A percentile compares a stretch with the other conserved stretches of the same genome.
These are phyloP conservation scores for Xiphydria camelus DNA, from an alignment of 2,888 invertebrate genomes.

Conservation along the genomic window DNA sequence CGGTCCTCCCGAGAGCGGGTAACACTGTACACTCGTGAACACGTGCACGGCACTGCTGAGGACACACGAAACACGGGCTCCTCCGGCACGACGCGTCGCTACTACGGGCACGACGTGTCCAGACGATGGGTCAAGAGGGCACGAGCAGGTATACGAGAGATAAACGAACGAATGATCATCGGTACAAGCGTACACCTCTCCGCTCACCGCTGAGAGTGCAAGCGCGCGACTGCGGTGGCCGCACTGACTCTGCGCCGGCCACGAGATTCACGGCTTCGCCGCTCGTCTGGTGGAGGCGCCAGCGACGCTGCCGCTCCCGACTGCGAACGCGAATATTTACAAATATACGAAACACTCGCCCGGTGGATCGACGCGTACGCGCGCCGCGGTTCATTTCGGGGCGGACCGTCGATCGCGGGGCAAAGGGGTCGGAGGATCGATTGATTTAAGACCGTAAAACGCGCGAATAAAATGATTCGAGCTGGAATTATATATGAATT, in stretches of 20 bases:
- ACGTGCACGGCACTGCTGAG: conserved; percentile 1
- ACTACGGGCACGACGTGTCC: neutral
- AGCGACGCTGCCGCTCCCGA: conserved; percentile 28
- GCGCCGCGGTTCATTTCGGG: too few relatives aligned
- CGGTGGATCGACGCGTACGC: too few relatives aligned
- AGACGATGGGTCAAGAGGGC: conserved; percentile 1
- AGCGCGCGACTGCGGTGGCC: conserved; percentile 51
- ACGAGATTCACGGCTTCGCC: conserved; percentile 32
- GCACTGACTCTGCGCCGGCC: conserved; percentile 41
- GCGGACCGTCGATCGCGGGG: too few relatives aligned
- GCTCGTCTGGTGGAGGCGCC: conserved; percentile 35
- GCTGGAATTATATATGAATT: too few relatives aligned
- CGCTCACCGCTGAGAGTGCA: conserved; percentile 51
- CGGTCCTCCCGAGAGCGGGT: conserved; percentile 10
- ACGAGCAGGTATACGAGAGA: conserved; percentile 20
- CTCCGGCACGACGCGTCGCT: neutral
- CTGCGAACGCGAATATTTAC: too few relatives aligned
- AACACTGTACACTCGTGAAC: conserved; percentile 12
- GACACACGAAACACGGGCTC: neutral
- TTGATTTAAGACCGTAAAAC: too few relatives aligned
- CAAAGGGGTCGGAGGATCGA: too few relatives aligned
- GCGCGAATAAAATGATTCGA: too few relatives aligned
- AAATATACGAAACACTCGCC: conserved; percentile 2
- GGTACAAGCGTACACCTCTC: conserved; percentile 24
- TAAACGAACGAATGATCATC: conserved; percentile 19